Evolutionary conservation across 2,113 vertebrate genomes (phyloP).

Genomic region (Solenodon paradoxus): DNA sequence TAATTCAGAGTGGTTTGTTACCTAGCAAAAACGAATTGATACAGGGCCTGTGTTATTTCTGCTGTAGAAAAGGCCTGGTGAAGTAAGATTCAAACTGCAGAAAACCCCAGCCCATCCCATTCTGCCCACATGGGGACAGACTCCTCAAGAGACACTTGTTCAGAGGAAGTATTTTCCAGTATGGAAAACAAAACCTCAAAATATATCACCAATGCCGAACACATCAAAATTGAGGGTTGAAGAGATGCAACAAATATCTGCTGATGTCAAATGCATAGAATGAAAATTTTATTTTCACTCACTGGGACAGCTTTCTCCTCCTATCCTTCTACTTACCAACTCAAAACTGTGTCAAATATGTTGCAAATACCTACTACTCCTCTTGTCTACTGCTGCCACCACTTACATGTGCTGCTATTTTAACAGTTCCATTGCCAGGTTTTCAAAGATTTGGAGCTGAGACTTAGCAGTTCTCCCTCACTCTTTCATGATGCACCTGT

Average conservation of each 20-base stretch:
- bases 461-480: slow-evolving; percentile 56
- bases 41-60: background rate
- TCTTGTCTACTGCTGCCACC: background rate
- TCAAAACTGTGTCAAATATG: background rate
- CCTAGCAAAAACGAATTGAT: slow-evolving; percentile 15
- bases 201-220: background rate
- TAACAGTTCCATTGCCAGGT: background rate
- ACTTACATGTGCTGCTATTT: background rate
- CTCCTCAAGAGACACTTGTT: background rate
- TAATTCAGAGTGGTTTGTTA: slow-evolving; percentile 22
- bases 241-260: background rate
- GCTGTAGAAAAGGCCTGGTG: background rate
- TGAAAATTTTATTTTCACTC: background rate
- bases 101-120: background rate
- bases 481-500: slow-evolving; percentile 79
- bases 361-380: background rate
- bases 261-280: background rate
- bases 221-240: background rate
- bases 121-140: background rate
- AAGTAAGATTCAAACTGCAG: background rate
- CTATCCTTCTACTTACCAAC: background rate
- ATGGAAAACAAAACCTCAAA: background rate
- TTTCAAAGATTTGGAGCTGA: slow-evolving; percentile 68
- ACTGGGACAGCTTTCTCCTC: background rate
- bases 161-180: background rate